Base-by-base conservation (phyloP, 2,797 vertebrate species). In the Lepus townsendii region DNA sequence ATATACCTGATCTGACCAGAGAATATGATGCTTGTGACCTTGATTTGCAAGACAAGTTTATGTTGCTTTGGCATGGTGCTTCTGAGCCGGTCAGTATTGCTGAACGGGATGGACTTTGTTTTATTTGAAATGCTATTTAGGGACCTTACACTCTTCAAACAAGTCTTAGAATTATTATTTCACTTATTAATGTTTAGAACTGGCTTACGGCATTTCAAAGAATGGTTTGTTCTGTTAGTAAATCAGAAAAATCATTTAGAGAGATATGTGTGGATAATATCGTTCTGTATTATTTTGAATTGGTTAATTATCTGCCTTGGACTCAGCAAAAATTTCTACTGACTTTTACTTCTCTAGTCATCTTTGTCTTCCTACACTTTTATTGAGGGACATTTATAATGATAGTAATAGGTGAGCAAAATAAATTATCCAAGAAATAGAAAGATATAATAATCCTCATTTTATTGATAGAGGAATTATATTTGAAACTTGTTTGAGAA, bases 171-270 rank as follows among this genome's bases (percentile, higher is more conserved):
- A 26, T 80, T 82, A 80, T 50, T 87, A 32, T 90, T 92, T 92
- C 9, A 65, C 30, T 60, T 93, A 63, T 95, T 84, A 57, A 86
- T 77, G 27, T 89, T 91, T 95, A 63, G 57, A 69, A 88, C 35
- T 88, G 24, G 22, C 69, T 71, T 79, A 91, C 88, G 52, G 8
- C 69, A 91, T 92, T 95, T 89, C 26, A 89, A 82, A 95, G 77
- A 96, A 88, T 87, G n/a, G 2, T 62, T 84, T 92, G 52, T 97
- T 94, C 35, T 79, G 20, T 86, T 83, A 71, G 69, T 88, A 96
- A 93, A 68, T 42, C 16, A 75, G 42, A 88, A 96, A 92, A 72
- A 91, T 60, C n/a, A 69, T 78, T 83, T 88, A 32, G 50, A 79
- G 60, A 91, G 22, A 52, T 88, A 32, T 32, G 7, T 71, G 26